Base-by-base conservation (phyloP, 1,140 invertebrate genomes). In the Drosophila bifasciata region DNA sequence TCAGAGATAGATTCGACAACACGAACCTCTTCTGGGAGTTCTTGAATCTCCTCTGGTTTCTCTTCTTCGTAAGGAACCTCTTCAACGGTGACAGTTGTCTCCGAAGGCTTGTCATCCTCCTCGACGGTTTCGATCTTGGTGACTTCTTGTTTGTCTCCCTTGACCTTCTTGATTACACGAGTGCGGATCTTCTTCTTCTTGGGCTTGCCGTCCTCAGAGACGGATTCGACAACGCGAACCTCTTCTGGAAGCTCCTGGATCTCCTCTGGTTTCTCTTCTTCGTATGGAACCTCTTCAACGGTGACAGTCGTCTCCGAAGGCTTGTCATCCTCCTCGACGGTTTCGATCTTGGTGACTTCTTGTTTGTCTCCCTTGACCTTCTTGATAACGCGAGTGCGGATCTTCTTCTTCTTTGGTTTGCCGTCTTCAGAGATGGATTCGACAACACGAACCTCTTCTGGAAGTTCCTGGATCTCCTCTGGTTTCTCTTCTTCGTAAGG, bases 361-460 rank as follows among this genome's bases (percentile, higher is more conserved):
- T 51, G 49, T 5, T 51, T 51, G n/a, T 39, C 49, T 6, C 49
- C 49, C 28, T 51, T 51, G 49, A 51, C 28, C 49, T 51, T 51
- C 49, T 51, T 51, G 32, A 51, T 51, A 5, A 51, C 49, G 1
- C 49, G 49, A 19, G 49, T 51, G 15, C 49, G 49, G 17, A 51
- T 51, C 49, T 51, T 51, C 49, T 51, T 51, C 28, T 51, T 51
- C 28, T 51, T 51, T 0, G 49, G 49, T 16, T 51, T 51, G 49
- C 49, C 49, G 49, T 51, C 49, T 19, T 51, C 49, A 6, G 28
- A 16, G 11, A 39, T 36, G 2, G 49, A 13, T 51, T 51, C 49
- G 6, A 51, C 16, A 16, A 51, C 49, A 1, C 49, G 49, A 11
- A 51, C 49, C 16, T 51, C 32, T 17, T 51, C 49, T 5, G 49